Percentiles rank a stretch among this genome's conserved stretches.
Evolutionary conservation across 2,888 invertebrate genomes (phyloP).

Genomic region (Disparrhopalites patrizii): DNA sequence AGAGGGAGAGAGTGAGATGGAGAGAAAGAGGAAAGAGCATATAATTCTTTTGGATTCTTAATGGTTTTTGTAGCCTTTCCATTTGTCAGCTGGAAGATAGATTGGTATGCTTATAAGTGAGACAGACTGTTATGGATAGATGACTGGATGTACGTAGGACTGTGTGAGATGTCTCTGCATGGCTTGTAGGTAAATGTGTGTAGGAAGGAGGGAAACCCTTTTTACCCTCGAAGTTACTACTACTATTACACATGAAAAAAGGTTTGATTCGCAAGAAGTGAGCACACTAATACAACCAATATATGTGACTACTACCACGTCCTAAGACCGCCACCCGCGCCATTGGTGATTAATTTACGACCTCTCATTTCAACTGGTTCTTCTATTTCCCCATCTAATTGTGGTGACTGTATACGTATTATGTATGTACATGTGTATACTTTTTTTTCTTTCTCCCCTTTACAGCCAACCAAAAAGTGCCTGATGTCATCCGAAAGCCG

Average conservation of each 20-base stretch:
- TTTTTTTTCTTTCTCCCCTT: constrained; percentile 47
- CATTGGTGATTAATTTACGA: constrained; percentile 28
- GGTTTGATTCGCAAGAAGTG: too few species aligned
- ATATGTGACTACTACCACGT: too few species aligned
- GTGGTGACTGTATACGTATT: constrained; percentile 26
- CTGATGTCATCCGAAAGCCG: constrained; percentile 75
- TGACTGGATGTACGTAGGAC: not conserved
- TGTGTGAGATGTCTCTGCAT: constrained; percentile 1
- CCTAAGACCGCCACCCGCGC: constrained; percentile 22
- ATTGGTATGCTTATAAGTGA: constrained; percentile 29
- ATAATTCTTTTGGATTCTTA: constrained; percentile 30
- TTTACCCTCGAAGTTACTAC: too few species aligned
- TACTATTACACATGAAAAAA: not conserved
- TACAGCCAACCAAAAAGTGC: constrained; percentile 71
- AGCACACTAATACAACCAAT: constrained; percentile 4
- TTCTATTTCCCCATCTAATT: constrained; percentile 24
- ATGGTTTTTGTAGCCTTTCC: constrained; percentile 35
- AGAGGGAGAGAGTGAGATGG: too few species aligned
- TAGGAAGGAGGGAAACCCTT: too few species aligned
- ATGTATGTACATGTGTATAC: too few species aligned
- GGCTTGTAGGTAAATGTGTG: not conserved
- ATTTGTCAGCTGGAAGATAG: constrained; percentile 36
- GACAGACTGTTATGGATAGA: constrained; percentile 8
- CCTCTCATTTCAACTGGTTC: constrained; percentile 26
- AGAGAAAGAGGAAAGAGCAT: constrained; percentile 25